These are phyloP conservation scores for Tenebrio molitor DNA, from an alignment of 1,140 invertebrate genomes.

Conservation along the genomic window DNA sequence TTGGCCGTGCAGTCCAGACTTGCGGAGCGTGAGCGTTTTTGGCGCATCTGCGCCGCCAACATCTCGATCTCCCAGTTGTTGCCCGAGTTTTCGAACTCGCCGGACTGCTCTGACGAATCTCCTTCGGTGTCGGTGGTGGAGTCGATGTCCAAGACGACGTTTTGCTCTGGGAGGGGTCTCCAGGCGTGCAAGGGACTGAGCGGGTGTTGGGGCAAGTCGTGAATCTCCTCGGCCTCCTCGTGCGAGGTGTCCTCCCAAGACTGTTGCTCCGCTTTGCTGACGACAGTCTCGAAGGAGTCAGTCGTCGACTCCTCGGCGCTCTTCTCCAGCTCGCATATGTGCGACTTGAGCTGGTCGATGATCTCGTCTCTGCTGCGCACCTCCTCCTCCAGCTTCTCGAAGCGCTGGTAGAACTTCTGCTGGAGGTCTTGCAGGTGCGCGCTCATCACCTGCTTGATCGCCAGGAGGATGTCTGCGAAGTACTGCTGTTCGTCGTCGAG, in stretches of 20 bases:
- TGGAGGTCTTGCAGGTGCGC: slow-evolving; percentile 77
- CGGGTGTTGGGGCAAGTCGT: slow-evolving; percentile 69
- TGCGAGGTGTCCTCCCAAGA: slow-evolving; percentile 75
- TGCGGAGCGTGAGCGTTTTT: slow-evolving; percentile 62
- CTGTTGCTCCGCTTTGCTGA: slow-evolving; percentile 64
- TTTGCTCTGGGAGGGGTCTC: slow-evolving; percentile 61
- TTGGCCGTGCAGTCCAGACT: slow-evolving; percentile 61
- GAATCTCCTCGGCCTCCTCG: slow-evolving; percentile 71
- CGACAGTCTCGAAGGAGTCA: slow-evolving; percentile 64
- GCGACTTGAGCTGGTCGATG: slow-evolving; percentile 79
- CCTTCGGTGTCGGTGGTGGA: slow-evolving; percentile 64
- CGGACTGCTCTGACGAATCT: slow-evolving; percentile 47
- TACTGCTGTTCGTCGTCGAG: slow-evolving; percentile 80
- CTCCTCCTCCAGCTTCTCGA: slow-evolving; percentile 81
- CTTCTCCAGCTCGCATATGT: slow-evolving; percentile 78
- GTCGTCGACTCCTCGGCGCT: slow-evolving; percentile 71
- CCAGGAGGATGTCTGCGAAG: slow-evolving; percentile 80
- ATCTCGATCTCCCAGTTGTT: slow-evolving; percentile 64
- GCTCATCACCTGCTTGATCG: slow-evolving; percentile 83
- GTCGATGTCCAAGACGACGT: slow-evolving; percentile 69
- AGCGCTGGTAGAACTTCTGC: slow-evolving; percentile 77
- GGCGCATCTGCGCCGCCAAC: slow-evolving; percentile 61
- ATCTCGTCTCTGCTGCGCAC: slow-evolving; percentile 82
- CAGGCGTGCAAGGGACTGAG: slow-evolving; percentile 65
- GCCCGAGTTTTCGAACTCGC: slow-evolving; percentile 60